These are phyloP conservation scores for Agonopterix subpropinquella DNA, from an alignment of 2,888 invertebrate species.

Conservation along the genomic window DNA sequence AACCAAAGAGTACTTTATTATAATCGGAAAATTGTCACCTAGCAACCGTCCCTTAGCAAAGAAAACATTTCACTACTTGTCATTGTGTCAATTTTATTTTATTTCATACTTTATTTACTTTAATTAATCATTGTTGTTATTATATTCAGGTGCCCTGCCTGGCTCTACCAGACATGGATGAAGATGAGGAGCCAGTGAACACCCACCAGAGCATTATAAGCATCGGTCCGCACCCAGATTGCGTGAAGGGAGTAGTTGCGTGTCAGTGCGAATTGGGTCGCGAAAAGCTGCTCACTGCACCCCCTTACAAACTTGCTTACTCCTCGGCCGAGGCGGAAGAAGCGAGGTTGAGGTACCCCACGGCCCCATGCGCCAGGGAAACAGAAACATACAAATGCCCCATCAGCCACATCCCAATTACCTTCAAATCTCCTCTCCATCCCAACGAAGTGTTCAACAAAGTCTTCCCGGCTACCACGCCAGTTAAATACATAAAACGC, in stretches of 20 bases:
- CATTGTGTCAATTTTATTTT: constrained; percentile 8
- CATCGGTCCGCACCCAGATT: constrained; percentile 3
- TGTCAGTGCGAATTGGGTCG: constrained; percentile 67
- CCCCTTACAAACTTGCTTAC: constrained; percentile 49
- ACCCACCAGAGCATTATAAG: not conserved
- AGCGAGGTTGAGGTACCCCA: constrained; percentile 38
- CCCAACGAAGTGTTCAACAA: constrained; percentile 56
- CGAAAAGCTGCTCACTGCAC: constrained; percentile 62
- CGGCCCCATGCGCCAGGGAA: constrained; percentile 54
- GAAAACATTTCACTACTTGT: constrained; percentile 6
- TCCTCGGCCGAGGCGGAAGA: constrained; percentile 32
- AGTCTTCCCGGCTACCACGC: constrained; percentile 62
- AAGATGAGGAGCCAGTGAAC: too few species aligned
- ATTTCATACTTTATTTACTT: constrained; percentile 8
- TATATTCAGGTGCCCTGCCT: too few species aligned
- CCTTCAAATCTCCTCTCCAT: constrained; percentile 56
- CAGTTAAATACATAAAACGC: constrained; percentile 57
- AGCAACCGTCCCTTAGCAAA: constrained; percentile 9
- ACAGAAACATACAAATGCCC: constrained; percentile 53
- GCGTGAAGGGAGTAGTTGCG: constrained; percentile 23
- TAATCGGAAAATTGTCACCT: too few species aligned
- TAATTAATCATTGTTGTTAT: not conserved
- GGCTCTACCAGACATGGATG: too few species aligned
- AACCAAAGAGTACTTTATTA: too few species aligned
- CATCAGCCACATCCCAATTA: constrained; percentile 54